A percentile compares a stretch with the other conserved stretches of the same genome.
phyloP scores from a whole-genome alignment of 30 jellyfish, hydroid and myxozoan species.

The Turritopsis dohrnii region DNA sequence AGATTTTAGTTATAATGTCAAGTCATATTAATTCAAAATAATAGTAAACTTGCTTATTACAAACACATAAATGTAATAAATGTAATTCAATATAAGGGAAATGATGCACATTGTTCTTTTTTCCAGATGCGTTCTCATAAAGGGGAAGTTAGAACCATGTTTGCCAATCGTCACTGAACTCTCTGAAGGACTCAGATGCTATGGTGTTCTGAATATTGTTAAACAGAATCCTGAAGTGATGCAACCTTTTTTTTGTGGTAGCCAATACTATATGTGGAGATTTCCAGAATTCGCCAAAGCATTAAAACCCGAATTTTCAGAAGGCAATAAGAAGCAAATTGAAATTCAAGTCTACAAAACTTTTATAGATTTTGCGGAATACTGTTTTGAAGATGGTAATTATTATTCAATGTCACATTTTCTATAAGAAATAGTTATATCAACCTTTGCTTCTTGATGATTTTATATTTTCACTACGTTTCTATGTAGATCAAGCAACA shows the following conservation, averaged over 20 bases:
- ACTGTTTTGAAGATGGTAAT: background rate
- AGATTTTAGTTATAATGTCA: background rate
- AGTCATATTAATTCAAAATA: background rate
- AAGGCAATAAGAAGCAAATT: background rate
- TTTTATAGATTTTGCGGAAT: constrained; percentile 8
- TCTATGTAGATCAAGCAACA: background rate
- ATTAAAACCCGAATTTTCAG: background rate
- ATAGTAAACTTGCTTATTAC: background rate
- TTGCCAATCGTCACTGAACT: background rate
- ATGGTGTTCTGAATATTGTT: background rate
- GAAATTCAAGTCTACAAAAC: background rate
- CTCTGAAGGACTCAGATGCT: background rate
- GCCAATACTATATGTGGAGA: background rate
- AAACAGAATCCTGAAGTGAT: background rate
- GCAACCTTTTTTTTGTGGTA: background rate
- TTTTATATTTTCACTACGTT: background rate
- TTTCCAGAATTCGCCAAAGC: background rate
- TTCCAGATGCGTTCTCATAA: background rate
- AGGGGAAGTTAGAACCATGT: background rate
- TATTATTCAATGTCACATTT: background rate
- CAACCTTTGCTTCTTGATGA: background rate
- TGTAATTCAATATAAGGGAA: background rate
- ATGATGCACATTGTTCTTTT: background rate
- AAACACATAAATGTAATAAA: background rate
- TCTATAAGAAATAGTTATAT: background rate